A percentile compares a stretch with the other conserved stretches of the same genome.
Evolutionary conservation across 2,113 vertebrate species (phyloP).

Genomic region (Labeo rohita): DNA sequence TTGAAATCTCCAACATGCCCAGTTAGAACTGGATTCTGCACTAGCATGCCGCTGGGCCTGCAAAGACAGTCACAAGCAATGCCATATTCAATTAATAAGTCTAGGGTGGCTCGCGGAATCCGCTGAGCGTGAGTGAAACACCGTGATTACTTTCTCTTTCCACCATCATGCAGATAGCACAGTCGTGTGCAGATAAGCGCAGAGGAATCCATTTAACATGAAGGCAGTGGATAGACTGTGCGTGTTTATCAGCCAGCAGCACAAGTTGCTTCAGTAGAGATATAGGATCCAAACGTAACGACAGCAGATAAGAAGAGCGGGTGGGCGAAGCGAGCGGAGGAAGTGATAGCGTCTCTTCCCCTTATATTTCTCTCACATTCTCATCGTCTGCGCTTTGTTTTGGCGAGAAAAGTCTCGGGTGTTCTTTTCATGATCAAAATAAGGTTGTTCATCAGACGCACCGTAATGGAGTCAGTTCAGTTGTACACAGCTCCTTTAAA

Average conservation of each 20-base stretch:
- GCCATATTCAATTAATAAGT: constrained; percentile 59
- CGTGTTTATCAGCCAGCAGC: constrained; percentile 49
- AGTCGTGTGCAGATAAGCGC: constrained; percentile 52
- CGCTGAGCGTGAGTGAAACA: constrained; percentile 11
- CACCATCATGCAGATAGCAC: constrained; percentile 50
- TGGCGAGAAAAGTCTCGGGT: background rate
- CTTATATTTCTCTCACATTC: constrained; percentile 12
- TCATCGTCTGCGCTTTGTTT: constrained; percentile 11
- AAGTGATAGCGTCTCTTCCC: constrained; percentile 1
- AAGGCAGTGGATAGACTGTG: constrained; percentile 39
- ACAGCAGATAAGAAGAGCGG: constrained; percentile 28
- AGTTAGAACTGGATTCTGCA: background rate
- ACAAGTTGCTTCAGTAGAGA: constrained; percentile 39
- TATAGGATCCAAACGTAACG: constrained; percentile 3
- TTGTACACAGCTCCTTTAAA: background rate
- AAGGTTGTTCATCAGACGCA: background rate
- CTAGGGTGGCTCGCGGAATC: constrained; percentile 36
- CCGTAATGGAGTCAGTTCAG: constrained; percentile 3
- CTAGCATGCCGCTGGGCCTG: background rate
- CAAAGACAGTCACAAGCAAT: constrained; percentile 52
- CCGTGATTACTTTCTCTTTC: constrained; percentile 51
- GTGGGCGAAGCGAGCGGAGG: constrained; percentile 6
- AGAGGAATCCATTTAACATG: constrained; percentile 51
- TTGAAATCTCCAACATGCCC: background rate
- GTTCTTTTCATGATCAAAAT: background rate